Conservation (phyloP, 2,113 vertebrate species). For the Acanthochromis polyacanthus region DNA sequence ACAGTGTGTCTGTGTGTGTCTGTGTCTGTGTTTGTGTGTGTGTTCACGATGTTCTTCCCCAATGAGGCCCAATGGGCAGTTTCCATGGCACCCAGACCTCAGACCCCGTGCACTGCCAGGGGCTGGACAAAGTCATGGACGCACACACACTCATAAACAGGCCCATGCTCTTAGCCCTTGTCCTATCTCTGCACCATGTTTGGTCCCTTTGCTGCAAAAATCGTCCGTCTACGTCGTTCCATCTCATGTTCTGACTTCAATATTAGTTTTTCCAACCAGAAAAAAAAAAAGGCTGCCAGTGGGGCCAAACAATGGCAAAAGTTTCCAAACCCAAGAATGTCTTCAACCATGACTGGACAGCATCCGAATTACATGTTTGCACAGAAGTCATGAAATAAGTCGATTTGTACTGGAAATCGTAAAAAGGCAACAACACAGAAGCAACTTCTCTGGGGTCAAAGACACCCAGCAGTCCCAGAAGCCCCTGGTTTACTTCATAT, state of each 20-base stretch:
- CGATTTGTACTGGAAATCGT: conserved; percentile 14
- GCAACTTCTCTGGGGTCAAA: neutral
- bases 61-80: conserved; percentile 69
- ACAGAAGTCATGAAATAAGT: neutral
- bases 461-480: neutral
- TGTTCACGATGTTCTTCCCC: conserved; percentile 60
- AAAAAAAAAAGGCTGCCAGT: conserved; percentile 9
- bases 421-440: neutral
- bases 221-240: conserved; percentile 32
- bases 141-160: conserved; percentile 23
- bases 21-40: neutral
- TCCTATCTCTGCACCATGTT: conserved; percentile 43
- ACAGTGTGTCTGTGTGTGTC: conserved; percentile 61
- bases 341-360: neutral
- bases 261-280: conserved; percentile 23
- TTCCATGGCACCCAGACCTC: conserved; percentile 73
- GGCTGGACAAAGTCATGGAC: conserved; percentile 58
- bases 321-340: conserved; percentile 8
- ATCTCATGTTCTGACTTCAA: conserved; percentile 27
- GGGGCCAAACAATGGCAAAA: conserved; percentile 17
- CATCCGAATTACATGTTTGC: neutral
- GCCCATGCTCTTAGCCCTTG: conserved; percentile 4
- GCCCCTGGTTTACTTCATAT: neutral
- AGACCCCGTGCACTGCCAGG: conserved; percentile 62
- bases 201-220: conserved; percentile 37